A percentile compares a stretch with the other conserved stretches of the same genome.
These are phyloP conservation scores for Melanotaenia trifasciata DNA, from an alignment of 2,797 vertebrate species.

Conservation along the genomic window DNA sequence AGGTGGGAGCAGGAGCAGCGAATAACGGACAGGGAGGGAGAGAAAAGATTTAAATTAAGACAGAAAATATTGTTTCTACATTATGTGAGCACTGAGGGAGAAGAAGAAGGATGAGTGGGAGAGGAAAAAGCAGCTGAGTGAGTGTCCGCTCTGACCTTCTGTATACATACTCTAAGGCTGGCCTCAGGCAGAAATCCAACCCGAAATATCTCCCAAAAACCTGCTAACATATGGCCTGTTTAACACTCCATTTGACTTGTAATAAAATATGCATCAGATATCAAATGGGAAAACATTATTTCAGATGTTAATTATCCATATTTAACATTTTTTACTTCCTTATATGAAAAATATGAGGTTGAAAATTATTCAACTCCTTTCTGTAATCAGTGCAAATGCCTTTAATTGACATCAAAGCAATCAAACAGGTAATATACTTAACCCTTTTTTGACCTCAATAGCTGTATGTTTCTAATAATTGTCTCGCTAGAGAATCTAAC, in stretches of 20 bases:
- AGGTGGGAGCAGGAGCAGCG: conserved; percentile 22
- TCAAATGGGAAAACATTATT: background rate
- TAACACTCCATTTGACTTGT: background rate
- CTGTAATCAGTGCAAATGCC: background rate
- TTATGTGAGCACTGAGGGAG: conserved; percentile 45
- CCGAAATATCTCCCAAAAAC: background rate
- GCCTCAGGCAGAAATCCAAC: background rate
- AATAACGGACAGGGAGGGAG: conserved; percentile 50
- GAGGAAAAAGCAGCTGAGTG: conserved; percentile 10
- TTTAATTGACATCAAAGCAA: background rate
- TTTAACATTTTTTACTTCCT: background rate
- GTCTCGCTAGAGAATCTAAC: background rate
- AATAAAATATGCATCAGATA: background rate
- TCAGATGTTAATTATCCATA: background rate
- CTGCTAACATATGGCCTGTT: background rate
- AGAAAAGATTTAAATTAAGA: conserved; percentile 61
- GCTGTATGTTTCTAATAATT: background rate
- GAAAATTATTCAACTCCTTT: background rate
- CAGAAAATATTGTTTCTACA: conserved; percentile 49
- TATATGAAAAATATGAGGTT: background rate
- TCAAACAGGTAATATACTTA: background rate
- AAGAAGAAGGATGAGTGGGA: conserved; percentile 41
- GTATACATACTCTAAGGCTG: conserved; percentile 3
- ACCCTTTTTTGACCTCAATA: background rate
- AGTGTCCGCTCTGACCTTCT: conserved; percentile 35